Base-by-base conservation (phyloP, 53 echinoderm and acorn worm genomes). In the Crossaster papposus region DNA sequence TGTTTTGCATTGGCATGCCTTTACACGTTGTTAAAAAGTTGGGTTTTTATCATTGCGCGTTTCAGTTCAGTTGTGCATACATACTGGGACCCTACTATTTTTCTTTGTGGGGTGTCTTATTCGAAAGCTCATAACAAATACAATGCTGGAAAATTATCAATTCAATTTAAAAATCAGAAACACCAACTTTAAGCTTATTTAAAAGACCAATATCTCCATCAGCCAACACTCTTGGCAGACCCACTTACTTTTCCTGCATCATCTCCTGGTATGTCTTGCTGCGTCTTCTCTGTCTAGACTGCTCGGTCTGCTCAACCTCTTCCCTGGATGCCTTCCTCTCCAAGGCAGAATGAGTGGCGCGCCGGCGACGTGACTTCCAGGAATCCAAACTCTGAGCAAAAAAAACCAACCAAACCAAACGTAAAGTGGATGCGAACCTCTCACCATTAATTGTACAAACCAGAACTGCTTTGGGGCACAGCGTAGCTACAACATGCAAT, bases 191-290 rank as follows among this genome's bases (percentile, higher is more conserved):
- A 58, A 14, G 58, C 44, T 44, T 58, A 58, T 58, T 58, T 58
- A 15, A 68, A 68, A 28, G 24, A 68, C n/a, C 28, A 26, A 8
- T 26, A 11, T 68, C 28, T 26, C 68, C 28, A 11, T 68, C 1
- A 68, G n/a, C 58, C 58, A n/a, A 58, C 58, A 3, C 2, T 20
- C 58, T 15, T 20, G 58, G 12, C 58, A 18, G 68, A 11, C 24
- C 68, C 68, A 68, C 99, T 98, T 91, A 98, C 99, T 95, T 98
- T 90, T 96, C 98, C 89, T 97, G 96, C 70, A 98, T 93, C 36
- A 98, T 98, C 70, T 98, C 95, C 58, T 89, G 81, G 75, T 93
- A 98, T n/a, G 99, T 98, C 91, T 98, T 98, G 81, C 95, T 94
- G 28, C 94, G 93, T 64, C 90, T 93, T 64, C 90, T 93, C 80